Percentiles rank a stretch among this genome's conserved stretches.
phyloP scores from a whole-genome alignment of 2,888 invertebrate genomes.

The Bibio marci region DNA sequence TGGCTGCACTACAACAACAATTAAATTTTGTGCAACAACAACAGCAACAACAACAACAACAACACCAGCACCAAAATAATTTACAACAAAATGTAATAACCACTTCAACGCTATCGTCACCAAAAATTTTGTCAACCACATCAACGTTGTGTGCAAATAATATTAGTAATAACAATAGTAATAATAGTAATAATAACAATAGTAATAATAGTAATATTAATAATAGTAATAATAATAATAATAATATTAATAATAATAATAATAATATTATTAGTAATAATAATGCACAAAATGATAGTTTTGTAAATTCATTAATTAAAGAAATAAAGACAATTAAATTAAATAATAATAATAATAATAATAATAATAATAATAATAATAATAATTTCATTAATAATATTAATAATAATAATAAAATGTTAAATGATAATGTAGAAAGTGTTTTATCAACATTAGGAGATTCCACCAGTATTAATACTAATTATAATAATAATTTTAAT shows the following conservation, averaged over 20 bases:
- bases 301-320: slow-evolving; percentile 16
- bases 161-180: too few relatives aligned
- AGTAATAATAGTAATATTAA: not conserved
- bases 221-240: not conserved
- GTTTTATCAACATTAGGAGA: slow-evolving; percentile 11
- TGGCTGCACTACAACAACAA: slow-evolving; percentile 26
- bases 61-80: slow-evolving; percentile 8
- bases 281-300: slow-evolving; percentile 4
- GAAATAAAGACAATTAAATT: slow-evolving; percentile 18
- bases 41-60: slow-evolving; percentile 9
- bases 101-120: not conserved
- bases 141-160: not conserved
- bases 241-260: too few relatives aligned
- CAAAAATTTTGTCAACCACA: not conserved
- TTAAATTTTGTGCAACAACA: slow-evolving; percentile 12
- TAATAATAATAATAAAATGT: not conserved
- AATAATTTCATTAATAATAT: slow-evolving; percentile 11
- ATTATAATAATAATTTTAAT: slow-evolving; percentile 14
- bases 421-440: not conserved
- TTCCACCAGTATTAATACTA: slow-evolving; percentile 16
- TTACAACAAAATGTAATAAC: not conserved
- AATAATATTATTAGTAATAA: too few relatives aligned
- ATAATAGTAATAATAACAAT: too few relatives aligned
- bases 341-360: slow-evolving; percentile 14
- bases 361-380: slow-evolving; percentile 9